phyloP scores from a whole-genome alignment of 30 jellyfish, hydroid and myxozoan species.

The Pseudorhiza aurosa region DNA sequence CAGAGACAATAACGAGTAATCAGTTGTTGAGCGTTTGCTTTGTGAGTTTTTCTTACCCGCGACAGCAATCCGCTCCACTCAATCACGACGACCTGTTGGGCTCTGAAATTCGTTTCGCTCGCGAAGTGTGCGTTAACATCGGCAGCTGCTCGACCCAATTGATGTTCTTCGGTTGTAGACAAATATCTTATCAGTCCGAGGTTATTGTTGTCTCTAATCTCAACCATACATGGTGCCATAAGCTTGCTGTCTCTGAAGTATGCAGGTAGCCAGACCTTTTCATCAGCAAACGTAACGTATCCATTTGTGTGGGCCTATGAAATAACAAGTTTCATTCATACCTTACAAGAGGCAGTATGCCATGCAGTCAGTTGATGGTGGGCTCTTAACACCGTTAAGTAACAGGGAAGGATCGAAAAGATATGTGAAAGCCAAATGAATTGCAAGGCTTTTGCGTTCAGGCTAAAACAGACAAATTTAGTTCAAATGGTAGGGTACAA shows the following conservation, averaged over 20 bases:
- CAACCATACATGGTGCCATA: conserved; percentile 75
- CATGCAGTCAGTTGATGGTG: too few relatives aligned
- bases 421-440: too few relatives aligned
- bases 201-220: conserved; percentile 42
- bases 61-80: conserved; percentile 66
- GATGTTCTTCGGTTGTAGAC: conserved; percentile 16
- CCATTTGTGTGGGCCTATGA: conserved; percentile 64
- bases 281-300: conserved; percentile 53
- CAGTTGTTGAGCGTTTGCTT: too few relatives aligned
- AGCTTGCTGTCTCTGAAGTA: conserved; percentile 45
- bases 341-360: too few relatives aligned
- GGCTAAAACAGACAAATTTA: too few relatives aligned
- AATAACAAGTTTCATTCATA: too few relatives aligned
- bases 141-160: conserved; percentile 39
- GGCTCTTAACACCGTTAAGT: too few relatives aligned
- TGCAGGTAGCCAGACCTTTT: conserved; percentile 45
- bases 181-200: conserved; percentile 34
- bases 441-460: too few relatives aligned
- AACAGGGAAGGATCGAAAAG: too few relatives aligned
- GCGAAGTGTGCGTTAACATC: conserved; percentile 54
- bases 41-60: conserved; percentile 15
- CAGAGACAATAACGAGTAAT: too few relatives aligned
- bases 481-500: too few relatives aligned
- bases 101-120: conserved; percentile 35
- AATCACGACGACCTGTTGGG: conserved; percentile 48